Conservation (phyloP, 2,797 vertebrate species). For the Sebastes hopkinsi region DNA sequence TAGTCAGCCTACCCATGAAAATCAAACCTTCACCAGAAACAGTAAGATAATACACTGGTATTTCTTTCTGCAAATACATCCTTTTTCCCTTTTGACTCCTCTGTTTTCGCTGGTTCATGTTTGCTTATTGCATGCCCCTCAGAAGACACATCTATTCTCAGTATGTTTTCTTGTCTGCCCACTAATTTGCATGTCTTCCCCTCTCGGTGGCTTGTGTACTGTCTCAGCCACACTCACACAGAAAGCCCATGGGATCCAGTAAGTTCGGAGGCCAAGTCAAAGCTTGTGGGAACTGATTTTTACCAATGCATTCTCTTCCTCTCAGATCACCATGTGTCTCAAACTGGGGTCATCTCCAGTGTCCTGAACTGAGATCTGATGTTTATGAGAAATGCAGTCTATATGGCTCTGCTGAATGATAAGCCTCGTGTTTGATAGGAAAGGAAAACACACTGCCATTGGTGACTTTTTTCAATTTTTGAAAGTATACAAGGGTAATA, state of each 20-base stretch:
- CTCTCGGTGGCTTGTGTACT: conserved; percentile 29
- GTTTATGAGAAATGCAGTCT: conserved; percentile 35
- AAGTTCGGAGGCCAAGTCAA: conserved; percentile 75
- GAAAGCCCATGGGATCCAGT: conserved; percentile 56
- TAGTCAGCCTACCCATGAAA: neutral
- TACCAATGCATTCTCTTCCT: conserved; percentile 63
- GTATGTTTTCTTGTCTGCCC: neutral
- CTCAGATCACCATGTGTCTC: conserved; percentile 46
- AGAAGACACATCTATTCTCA: neutral
- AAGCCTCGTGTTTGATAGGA: neutral
- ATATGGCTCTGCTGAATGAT: neutral
- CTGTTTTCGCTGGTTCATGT: neutral
- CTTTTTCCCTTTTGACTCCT: neutral
- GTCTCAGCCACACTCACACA: conserved; percentile 39
- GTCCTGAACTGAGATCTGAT: conserved; percentile 28
- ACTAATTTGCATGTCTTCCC: conserved; percentile 43
- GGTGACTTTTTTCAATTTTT: neutral
- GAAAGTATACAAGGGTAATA: neutral
- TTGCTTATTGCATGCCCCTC: neutral
- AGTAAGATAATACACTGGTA: neutral
- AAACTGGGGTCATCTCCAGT: conserved; percentile 38
- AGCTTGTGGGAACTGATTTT: conserved; percentile 80
- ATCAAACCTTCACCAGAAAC: neutral
- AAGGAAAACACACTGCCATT: conserved; percentile 13
- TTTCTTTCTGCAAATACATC: neutral